phyloP scores from a whole-genome alignment of 2,797 vertebrate species.

The Gallinago stenura region DNA sequence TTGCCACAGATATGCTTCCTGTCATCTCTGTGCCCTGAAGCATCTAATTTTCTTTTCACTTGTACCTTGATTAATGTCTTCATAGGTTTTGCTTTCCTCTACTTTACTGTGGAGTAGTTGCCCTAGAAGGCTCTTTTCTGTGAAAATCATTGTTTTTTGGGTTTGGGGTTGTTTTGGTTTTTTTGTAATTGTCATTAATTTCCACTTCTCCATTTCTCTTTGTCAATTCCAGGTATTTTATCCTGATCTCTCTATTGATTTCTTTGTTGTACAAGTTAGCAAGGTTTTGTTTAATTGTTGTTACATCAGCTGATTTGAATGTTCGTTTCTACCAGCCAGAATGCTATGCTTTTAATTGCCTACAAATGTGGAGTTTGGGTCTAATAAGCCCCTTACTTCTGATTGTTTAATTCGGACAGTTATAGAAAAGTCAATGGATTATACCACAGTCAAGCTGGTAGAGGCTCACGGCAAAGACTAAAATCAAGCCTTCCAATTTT shows the following conservation, averaged over 20 bases:
- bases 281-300: background rate
- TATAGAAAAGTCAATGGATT: background rate
- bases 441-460: background rate
- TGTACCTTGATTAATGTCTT: constrained; percentile 67
- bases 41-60: constrained; percentile 67
- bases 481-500: background rate
- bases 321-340: background rate
- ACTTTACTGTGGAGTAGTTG: background rate
- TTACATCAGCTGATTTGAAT: constrained; percentile 1
- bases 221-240: background rate
- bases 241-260: background rate
- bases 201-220: background rate
- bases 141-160: background rate
- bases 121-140: background rate
- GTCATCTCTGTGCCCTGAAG: constrained; percentile 51
- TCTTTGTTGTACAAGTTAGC: background rate
- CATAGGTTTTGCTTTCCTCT: constrained; percentile 40
- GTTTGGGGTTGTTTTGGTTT: background rate
- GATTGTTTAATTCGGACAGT: background rate
- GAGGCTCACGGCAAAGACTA: background rate
- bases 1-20: constrained; percentile 44
- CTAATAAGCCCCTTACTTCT: background rate
- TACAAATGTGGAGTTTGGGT: background rate
- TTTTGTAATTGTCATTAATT: background rate
- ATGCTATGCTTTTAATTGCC: background rate